A percentile compares a stretch with the other conserved stretches of the same genome.
phyloP scores from a whole-genome alignment of 2,113 vertebrate species.

The Rhynchomys soricoides region DNA sequence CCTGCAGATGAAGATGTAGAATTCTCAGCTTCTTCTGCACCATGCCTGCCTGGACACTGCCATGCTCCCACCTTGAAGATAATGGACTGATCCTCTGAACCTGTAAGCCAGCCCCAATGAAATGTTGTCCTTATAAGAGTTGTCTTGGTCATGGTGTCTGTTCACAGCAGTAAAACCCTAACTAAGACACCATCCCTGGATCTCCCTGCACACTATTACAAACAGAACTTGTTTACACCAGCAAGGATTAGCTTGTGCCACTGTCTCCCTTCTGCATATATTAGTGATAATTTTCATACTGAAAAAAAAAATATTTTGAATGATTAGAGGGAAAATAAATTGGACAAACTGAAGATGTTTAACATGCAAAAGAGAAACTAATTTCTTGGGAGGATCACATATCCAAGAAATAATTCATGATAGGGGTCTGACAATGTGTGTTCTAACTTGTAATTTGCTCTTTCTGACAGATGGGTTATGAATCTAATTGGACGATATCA shows the following conservation, averaged over 20 bases:
- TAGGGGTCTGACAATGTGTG: slow-evolving; percentile 50
- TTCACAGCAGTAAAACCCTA: too few species aligned
- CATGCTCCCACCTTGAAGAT: too few species aligned
- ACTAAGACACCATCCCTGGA: rapidly evolving
- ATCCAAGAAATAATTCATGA: background rate
- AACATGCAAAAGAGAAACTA: background rate
- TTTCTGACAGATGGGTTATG: slow-evolving; percentile 91
- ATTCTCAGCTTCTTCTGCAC: too few species aligned
- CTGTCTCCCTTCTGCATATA: background rate
- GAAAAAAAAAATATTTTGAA: slow-evolving; percentile 2
- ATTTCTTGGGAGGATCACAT: background rate
- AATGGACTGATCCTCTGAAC: too few species aligned
- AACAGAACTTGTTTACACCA: background rate
- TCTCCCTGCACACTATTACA: background rate
- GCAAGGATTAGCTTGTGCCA: too few species aligned
- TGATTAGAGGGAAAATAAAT: background rate
- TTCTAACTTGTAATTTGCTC: slow-evolving; percentile 62
- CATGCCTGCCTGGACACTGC: too few species aligned
- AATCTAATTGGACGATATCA: slow-evolving; percentile 91
- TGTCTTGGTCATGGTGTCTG: too few species aligned
- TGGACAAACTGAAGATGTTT: slow-evolving; percentile 5
- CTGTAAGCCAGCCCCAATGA: too few species aligned
- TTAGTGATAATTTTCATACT: background rate
- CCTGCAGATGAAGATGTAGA: too few species aligned
- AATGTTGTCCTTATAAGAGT: too few species aligned